Evolutionary conservation across 2,888 invertebrate species (phyloP).

Genomic region (Phortica okadai): DNA sequence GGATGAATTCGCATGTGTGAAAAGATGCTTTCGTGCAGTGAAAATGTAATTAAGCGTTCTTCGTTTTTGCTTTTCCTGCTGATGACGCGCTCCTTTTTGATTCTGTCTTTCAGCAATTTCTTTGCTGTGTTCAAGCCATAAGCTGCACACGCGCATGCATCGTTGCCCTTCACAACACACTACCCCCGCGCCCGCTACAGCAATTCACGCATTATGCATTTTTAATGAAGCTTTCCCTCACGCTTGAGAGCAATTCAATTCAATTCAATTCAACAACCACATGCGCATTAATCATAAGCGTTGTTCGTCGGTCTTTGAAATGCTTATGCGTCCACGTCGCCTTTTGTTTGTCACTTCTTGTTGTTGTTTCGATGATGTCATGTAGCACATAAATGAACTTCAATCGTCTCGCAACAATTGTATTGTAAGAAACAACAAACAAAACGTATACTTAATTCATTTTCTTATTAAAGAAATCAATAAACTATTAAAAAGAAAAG

Average conservation of each 20-base stretch:
- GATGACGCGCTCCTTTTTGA: not conserved
- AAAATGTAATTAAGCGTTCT: constrained; percentile 64
- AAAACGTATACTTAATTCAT: not conserved
- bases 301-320: no score
- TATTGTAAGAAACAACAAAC: not conserved
- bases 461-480: constrained; percentile 20
- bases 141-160: constrained; percentile 55
- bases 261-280: not conserved
- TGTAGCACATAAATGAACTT: no score
- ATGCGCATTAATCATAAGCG: constrained; percentile 44
- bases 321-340: no score
- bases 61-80: not conserved
- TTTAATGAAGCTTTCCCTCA: constrained; percentile 47
- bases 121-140: not conserved
- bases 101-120: not conserved
- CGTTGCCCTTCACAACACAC: constrained; percentile 13
- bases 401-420: not conserved
- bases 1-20: constrained; percentile 31
- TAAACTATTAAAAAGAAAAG: constrained; percentile 9
- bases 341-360: no score
- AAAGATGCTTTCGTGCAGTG: constrained; percentile 48
- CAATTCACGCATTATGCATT: constrained; percentile 61
- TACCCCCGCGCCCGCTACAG: constrained; percentile 40
- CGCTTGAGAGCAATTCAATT: not conserved
- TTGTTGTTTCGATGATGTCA: no score